Evolutionary conservation across 2,888 invertebrate species (phyloP).

Genomic region (Tachina lurida): DNA sequence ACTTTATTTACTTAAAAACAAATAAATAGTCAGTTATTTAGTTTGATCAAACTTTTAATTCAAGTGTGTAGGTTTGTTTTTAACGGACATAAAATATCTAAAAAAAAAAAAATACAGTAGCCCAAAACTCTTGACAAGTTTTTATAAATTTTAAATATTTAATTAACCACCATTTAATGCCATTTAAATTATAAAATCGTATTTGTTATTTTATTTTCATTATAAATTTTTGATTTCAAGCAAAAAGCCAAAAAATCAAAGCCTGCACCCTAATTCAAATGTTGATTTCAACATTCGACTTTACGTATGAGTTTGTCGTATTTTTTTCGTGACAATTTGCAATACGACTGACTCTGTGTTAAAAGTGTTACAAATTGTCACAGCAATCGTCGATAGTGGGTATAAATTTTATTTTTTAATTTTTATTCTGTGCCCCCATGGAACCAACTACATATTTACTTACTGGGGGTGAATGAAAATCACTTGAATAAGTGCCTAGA

Average conservation of each 20-base stretch:
- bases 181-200: conserved; percentile 58
- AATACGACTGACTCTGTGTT: conserved; percentile 29
- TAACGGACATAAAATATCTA: not conserved
- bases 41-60: conserved; percentile 10
- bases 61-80: conserved; percentile 41
- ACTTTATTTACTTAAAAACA: conserved; percentile 6
- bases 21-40: conserved; percentile 2
- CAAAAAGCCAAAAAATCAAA: conserved; percentile 36
- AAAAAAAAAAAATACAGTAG: conserved; percentile 49
- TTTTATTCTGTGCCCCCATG: not conserved
- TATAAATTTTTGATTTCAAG: conserved; percentile 3
- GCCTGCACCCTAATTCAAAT: conserved; percentile 66
- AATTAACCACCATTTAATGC: conserved; percentile 67
- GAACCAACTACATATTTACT: conserved; percentile 1
- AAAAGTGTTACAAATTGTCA: conserved; percentile 69
- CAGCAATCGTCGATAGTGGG: conserved; percentile 65
- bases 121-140: conserved; percentile 38
- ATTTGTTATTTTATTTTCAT: conserved; percentile 52
- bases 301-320: not conserved
- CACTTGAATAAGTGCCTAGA: conserved; percentile 7
- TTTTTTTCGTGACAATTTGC: conserved; percentile 3
- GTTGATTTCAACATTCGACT: conserved; percentile 10
- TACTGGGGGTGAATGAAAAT: conserved; percentile 15
- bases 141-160: conserved; percentile 54
- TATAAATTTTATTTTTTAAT: conserved; percentile 60